These are phyloP conservation scores for Calidris pugnax DNA, from an alignment of 2,113 vertebrate species.

Conservation along the genomic window DNA sequence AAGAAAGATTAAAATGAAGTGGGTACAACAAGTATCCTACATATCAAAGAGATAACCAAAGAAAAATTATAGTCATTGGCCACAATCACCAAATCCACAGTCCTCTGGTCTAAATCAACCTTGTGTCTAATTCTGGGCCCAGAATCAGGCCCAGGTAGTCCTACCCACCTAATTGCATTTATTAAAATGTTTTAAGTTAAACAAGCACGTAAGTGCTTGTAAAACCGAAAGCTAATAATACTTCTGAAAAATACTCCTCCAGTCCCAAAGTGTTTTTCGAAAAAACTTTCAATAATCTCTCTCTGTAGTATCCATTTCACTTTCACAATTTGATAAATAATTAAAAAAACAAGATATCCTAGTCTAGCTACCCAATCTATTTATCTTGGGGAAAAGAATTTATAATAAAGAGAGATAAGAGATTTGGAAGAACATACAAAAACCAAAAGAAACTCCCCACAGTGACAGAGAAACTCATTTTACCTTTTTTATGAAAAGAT, in stretches of 20 bases:
- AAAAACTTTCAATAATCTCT: background rate
- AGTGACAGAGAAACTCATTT: background rate
- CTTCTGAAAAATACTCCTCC: background rate
- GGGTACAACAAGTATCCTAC: background rate
- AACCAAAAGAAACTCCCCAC: background rate
- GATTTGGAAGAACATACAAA: background rate
- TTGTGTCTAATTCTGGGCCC: background rate
- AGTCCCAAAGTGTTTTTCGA: background rate
- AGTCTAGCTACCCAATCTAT: background rate
- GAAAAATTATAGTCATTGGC: background rate
- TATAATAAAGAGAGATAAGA: background rate
- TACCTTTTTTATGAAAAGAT: background rate
- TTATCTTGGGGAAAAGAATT: background rate
- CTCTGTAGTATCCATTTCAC: background rate
- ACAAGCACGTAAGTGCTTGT: background rate
- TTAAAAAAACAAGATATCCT: background rate
- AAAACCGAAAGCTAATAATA: background rate
- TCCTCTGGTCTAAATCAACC: background rate
- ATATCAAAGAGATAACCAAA: background rate
- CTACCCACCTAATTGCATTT: background rate
- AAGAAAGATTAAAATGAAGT: background rate
- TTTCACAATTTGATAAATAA: background rate
- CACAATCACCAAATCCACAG: background rate
- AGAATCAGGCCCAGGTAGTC: background rate
- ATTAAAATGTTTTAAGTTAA: background rate